Conservation (phyloP, 2,888 invertebrate species). For the Unio delphinus region DNA sequence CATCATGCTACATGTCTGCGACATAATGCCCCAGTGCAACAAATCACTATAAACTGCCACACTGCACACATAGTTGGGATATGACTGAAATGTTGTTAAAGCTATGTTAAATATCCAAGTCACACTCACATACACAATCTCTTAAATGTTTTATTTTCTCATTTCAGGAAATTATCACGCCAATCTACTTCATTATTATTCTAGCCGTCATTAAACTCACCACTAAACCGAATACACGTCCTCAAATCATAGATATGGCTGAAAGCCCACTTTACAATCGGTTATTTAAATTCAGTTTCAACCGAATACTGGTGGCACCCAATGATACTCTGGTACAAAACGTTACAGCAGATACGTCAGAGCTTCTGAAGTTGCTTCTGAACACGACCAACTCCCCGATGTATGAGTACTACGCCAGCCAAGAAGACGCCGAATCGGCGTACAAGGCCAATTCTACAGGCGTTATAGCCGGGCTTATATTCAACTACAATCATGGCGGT, state of each 20-base stretch:
- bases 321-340: conserved; percentile 28
- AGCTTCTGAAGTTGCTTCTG: conserved; percentile 10
- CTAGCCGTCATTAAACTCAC: conserved; percentile 77
- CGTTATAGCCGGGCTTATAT: conserved; percentile 78
- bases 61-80: no score
- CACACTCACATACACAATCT: no score
- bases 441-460: conserved; percentile 79
- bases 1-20: no score
- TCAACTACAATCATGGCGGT: conserved; percentile 20
- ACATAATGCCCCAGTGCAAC: no score
- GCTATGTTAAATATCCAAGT: no score
- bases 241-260: conserved; percentile 12
- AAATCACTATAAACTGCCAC: no score
- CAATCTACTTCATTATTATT: conserved; percentile 83
- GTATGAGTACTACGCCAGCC: no score
- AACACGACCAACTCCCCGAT: no score
- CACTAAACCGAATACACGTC: conserved; percentile 33
- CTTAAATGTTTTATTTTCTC: conserved; percentile 5
- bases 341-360: conserved; percentile 29
- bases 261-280: no score
- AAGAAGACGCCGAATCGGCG: conserved; percentile 77
- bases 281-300: no score
- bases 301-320: conserved; percentile 53
- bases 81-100: no score
- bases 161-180: conserved; percentile 83